Percentiles rank a stretch among this genome's conserved stretches.
These are phyloP conservation scores for Hetaerina titia DNA, from an alignment of 2,888 invertebrate genomes.

Conservation along the genomic window DNA sequence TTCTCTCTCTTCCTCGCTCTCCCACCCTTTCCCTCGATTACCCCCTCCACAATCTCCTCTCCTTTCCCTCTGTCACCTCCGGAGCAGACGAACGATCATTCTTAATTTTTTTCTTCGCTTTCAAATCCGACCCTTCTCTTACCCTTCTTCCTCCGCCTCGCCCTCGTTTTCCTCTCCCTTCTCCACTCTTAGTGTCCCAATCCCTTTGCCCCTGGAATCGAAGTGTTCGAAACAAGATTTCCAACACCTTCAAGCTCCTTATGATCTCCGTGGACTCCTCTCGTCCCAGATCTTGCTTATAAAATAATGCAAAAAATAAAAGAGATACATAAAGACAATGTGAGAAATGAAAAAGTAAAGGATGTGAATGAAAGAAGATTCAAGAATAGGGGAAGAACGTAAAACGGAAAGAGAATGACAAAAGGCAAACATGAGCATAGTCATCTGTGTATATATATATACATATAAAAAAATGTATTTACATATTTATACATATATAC, in stretches of 20 bases:
- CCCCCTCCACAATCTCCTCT: not conserved
- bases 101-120: not conserved
- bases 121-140: not conserved
- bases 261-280: not conserved
- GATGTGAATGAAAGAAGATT: not conserved
- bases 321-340: not conserved
- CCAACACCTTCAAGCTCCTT: not conserved
- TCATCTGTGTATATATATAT: no score
- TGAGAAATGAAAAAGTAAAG: not conserved
- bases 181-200: not conserved
- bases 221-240: slow-evolving; percentile 44
- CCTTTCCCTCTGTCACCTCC: not conserved
- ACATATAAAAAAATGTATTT: no score
- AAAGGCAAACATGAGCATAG: no score
- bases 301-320: not conserved
- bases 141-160: not conserved
- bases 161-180: not conserved
- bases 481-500: no score
- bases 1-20: not conserved
- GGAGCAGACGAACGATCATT: not conserved
- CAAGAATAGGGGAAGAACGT: no score
- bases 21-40: not conserved
- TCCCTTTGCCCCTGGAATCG: not conserved
- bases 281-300: not conserved
- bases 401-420: no score